Evolutionary conservation across 2,888 invertebrate species (phyloP), one percentile per base, ranked within the genome.

Genomic region (Amiota minor): DNA sequence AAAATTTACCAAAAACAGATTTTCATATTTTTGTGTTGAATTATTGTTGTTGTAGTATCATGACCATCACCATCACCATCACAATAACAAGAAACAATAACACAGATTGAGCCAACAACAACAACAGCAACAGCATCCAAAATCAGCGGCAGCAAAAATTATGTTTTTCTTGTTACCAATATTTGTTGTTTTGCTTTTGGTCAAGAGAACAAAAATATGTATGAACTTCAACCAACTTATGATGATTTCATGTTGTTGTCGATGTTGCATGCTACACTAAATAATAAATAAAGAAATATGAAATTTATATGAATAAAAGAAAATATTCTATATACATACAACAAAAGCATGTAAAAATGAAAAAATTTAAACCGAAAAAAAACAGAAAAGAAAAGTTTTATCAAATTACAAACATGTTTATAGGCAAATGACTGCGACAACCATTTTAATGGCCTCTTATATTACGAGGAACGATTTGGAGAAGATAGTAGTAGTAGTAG

Each of bases 401-500:
- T 67, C 65, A 67, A 50, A 67, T 67, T 67, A 67, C 65, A 49
- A 49, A 67, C 16, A 20, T 49, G 49, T 49, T 35, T 35, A 67
- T 67, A 67, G 16, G 65, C 65, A 67, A 59, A 67, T 67, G 65
- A 67, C 65, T 67, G 65, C 65, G 65, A 49, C 65, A 67, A 20
- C 49, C 65, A 49, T 64, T 64, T 62, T 64, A 64, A 64, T 45
- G 64, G 45, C 64, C 35, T 20, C n/a, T 64, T 16, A 8, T 20
- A 59, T 20, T 20, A 20, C 61, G 9, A 64, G 49, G 49, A 67
- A 16, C 2, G 23, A 23, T 23, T 23, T 50, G 4, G 4, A 50
- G 50, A 50, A 50, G 50, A 3, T 23, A 23, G 23, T 23, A 23
- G 23, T 23, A 23, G 1, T 23, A 23, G 23, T 23, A 2, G 1